Evolutionary conservation across 2,888 invertebrate genomes (phyloP).

Genomic region (Clostera curtula): DNA sequence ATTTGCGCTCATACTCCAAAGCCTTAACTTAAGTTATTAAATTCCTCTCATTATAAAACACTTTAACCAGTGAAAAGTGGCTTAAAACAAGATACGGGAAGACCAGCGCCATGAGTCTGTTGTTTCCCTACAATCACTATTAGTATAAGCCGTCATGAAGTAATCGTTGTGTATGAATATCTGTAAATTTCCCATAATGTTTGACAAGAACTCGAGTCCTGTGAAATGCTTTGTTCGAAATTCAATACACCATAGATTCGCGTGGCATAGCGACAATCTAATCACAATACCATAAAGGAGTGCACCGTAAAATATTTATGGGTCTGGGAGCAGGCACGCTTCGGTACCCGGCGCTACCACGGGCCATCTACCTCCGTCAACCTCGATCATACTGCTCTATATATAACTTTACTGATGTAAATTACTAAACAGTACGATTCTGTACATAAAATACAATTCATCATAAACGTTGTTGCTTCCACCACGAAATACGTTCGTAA

Average conservation of each 20-base stretch:
- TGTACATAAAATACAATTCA: conserved; percentile 15
- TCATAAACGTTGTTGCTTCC: no score
- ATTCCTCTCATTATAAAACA: no score
- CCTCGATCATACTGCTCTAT: conserved; percentile 19
- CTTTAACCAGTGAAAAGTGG: no score
- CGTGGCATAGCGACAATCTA: conserved; percentile 52
- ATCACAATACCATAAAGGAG: conserved; percentile 59
- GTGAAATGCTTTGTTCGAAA: conserved; percentile 46
- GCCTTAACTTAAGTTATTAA: no score
- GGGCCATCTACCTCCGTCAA: conserved; percentile 33
- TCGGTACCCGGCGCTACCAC: conserved; percentile 41
- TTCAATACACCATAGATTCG: conserved; percentile 51
- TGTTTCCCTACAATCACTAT: no score
- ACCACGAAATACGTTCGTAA: no score
- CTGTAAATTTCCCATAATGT: conserved; percentile 20
- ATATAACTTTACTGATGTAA: conserved; percentile 19
- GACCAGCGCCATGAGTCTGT: no score
- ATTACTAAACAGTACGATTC: conserved; percentile 13
- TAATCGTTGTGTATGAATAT: no score
- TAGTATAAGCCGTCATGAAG: no score
- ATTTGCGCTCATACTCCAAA: no score
- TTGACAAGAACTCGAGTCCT: conserved; percentile 29
- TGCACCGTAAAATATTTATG: conserved; percentile 65
- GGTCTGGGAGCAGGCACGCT: conserved; percentile 50
- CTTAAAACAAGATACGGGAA: not conserved